These are phyloP conservation scores for Tethea ocularis DNA, from an alignment of 2,888 invertebrate genomes.

Conservation along the genomic window DNA sequence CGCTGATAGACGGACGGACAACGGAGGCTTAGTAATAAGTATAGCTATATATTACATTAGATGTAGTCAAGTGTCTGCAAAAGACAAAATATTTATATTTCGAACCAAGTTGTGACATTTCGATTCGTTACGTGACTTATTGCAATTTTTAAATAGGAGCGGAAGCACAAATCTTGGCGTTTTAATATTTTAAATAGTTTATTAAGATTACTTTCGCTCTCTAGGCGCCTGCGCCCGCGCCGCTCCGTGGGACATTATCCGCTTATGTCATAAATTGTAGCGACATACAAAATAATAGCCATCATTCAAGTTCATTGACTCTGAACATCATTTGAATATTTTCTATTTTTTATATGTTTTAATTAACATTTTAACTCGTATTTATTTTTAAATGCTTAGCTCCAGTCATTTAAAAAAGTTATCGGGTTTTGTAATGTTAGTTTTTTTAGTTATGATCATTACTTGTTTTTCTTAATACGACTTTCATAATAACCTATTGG, in stretches of 20 bases:
- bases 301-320: conserved; percentile 26
- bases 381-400: not conserved
- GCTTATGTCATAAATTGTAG: conserved; percentile 11
- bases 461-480: too few species aligned
- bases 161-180: not conserved
- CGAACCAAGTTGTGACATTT: not conserved
- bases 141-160: not conserved
- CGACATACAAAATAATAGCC: conserved; percentile 24
- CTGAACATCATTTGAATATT: conserved; percentile 15
- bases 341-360: conserved; percentile 5
- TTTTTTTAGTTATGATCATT: too few species aligned
- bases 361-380: not conserved
- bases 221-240: conserved; percentile 1
- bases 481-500: too few species aligned
- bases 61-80: too few species aligned
- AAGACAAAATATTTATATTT: too few species aligned
- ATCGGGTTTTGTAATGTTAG: not conserved
- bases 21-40: too few species aligned
- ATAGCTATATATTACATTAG: too few species aligned
- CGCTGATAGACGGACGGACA: too few species aligned
- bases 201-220: not conserved
- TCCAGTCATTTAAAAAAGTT: not conserved
- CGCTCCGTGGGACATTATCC: not conserved
- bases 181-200: not conserved
- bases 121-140: not conserved